Evolutionary conservation across 2,797 vertebrate species (phyloP).

Genomic region (Lindbergichthys nudifrons): DNA sequence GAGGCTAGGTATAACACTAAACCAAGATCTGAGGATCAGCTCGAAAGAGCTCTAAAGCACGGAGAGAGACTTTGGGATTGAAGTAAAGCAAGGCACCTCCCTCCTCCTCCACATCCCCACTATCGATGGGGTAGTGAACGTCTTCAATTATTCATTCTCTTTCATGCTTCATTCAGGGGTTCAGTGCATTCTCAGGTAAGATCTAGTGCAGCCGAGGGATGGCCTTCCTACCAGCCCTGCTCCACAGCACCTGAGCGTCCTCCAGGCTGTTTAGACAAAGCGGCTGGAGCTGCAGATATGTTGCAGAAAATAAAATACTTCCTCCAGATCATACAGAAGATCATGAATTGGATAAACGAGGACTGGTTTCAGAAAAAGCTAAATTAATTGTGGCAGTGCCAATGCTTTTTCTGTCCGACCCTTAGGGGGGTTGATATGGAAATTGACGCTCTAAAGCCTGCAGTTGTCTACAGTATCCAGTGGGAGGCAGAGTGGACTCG

Average conservation of each 20-base stretch:
- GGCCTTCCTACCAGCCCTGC: constrained; percentile 68
- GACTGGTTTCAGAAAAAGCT: constrained; percentile 42
- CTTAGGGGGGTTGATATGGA: constrained; percentile 44
- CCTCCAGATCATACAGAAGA: constrained; percentile 31
- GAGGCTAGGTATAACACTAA: constrained; percentile 32
- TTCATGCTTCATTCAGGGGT: constrained; percentile 81
- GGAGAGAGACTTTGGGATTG: constrained; percentile 53
- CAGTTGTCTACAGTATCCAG: constrained; percentile 81
- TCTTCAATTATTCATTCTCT: constrained; percentile 80
- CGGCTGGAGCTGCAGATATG: constrained; percentile 39
- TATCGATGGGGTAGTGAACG: constrained; percentile 68
- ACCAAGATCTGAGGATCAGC: constrained; percentile 42
- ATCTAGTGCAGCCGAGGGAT: constrained; percentile 59
- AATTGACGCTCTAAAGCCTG: constrained; percentile 64
- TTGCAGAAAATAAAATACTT: constrained; percentile 27
- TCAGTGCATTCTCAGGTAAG: constrained; percentile 78
- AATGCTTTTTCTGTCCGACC: constrained; percentile 52
- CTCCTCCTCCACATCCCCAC: constrained; percentile 77
- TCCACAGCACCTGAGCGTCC: constrained; percentile 62
- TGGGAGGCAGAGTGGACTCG: constrained; percentile 83
- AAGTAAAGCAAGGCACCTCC: constrained; percentile 69
- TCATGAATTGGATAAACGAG: constrained; percentile 17
- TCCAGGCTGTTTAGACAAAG: constrained; percentile 60
- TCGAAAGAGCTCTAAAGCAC: constrained; percentile 48
- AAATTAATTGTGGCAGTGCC: constrained; percentile 66